These are phyloP conservation scores for Prunella fulvescens DNA, from an alignment of 2,113 vertebrate species.

Conservation along the genomic window DNA sequence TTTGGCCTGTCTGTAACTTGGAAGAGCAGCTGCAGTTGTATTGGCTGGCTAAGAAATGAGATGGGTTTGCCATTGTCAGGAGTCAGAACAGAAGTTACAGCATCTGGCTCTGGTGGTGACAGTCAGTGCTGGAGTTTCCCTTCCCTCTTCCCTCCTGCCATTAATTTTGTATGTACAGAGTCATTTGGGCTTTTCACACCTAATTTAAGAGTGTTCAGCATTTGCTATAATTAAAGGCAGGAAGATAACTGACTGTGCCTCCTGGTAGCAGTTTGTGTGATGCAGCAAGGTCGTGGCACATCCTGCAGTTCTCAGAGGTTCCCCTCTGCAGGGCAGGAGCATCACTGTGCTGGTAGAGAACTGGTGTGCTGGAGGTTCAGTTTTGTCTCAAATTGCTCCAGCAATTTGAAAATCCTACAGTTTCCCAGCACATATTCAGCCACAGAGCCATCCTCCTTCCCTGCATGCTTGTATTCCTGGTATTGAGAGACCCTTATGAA, in stretches of 20 bases:
- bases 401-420: background rate
- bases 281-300: background rate
- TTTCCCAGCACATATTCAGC: background rate
- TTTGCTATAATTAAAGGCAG: background rate
- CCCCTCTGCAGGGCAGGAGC: background rate
- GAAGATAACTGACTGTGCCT: background rate
- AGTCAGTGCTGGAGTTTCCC: fast-evolving
- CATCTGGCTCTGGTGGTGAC: background rate
- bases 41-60: background rate
- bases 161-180: background rate
- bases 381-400: background rate
- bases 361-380: background rate
- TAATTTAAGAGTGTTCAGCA: background rate
- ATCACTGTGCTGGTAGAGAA: background rate
- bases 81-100: background rate
- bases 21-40: background rate
- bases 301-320: background rate
- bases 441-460: background rate
- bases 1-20: background rate
- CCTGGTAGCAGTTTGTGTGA: background rate
- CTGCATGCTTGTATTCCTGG: background rate
- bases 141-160: background rate
- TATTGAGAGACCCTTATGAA: background rate
- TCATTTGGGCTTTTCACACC: background rate
- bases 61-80: background rate